Base-by-base conservation (phyloP, 2,888 invertebrate genomes). In the Cancer borealis region DNA sequence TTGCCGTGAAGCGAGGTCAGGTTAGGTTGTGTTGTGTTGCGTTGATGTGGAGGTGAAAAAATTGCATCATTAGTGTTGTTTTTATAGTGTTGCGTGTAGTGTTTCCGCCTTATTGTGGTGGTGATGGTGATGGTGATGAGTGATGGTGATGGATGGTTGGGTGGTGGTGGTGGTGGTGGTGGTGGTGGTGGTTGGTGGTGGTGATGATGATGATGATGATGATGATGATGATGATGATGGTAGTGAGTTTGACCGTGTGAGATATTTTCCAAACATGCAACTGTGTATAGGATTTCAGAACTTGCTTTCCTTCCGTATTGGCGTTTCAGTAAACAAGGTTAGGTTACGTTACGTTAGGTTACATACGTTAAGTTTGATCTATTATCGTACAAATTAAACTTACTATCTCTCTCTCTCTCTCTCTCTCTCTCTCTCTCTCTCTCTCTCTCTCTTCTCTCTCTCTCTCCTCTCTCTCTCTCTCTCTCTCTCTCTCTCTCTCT, bases 361-460 rank as follows among this genome's bases (percentile, higher is more conserved):
- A n/a, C 17, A 66, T n/a, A 14, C 4, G n/a, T 66, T 4, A 12
- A 14, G 3, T 66, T 3, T 66, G n/a, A 66, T 21, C 21, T 66
- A 66, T 66, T 66, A 4, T 66, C 21, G 66, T 66, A 66, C 66
- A 66, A 14, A 21, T 3, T 21, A 6, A 21, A n/a, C 66, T 47
- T n/a, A 2, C 88, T 46, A 45, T 46, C 88, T 46, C 88, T 88
- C 45, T 47, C 88, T 26, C 88, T 21, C 88, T 88, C 88, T 47
- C 88, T 26, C 91, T 91, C 47, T 89, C 47, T 49, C 89, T 89
- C 60, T 39, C 46, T 49, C 47, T 89, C 89, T 89, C 47, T 26
- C 89, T 89, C 89, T 79, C 79, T 79, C 79, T 89, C 49, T 89
- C 46, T 89, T 60, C 39, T 66, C 91, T 60, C 91, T 45, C 54